Evolutionary conservation across 2,797 vertebrate genomes (phyloP), one percentile per base, ranked within the genome.

Genomic region (Coccyzus lansbergi): DNA sequence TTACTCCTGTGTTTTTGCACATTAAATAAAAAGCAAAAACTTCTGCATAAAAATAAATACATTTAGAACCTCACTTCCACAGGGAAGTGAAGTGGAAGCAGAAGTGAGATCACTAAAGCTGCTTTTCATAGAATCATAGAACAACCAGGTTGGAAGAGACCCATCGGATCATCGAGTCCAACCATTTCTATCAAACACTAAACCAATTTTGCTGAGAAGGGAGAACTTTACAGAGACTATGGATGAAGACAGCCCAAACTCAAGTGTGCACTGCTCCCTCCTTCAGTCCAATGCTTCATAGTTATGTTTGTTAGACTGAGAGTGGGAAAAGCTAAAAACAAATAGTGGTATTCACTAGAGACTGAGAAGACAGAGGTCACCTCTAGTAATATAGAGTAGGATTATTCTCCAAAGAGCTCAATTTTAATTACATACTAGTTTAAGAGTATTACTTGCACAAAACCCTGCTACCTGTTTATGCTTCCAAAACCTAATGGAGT

Each of bases 401-500:
- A 81, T 68, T 44, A 91, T 90, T 95, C 97, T 95, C 95, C 92
- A 93, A 93, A 97, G 96, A 83, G 85, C 80, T 92, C 92, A 92
- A 83, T 92, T 97, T 97, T 97, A 97, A 97, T 97, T 97, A 95
- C 86, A 91, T 67, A 26, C 92, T 48, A 76, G 92, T 96, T 95
- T 94, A 93, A 94, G 78, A 90, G 69, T 92, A 90, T 93, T 95
- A 90, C 92, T 94, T 92, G 87, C 95, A 94, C 95, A 97, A 93
- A 85, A 78, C 78, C 56, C 19, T 91, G 80, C 93, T 96, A 95
- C 97, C 96, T 97, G 97, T 96, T 94, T 97, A 90, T 86, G 75
- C 75, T 96, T 97, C 97, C 95, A 97, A 97, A 97, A 95, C 85
- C 81, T 97, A 97, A 97, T 96, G 96, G 97, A 97, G 93, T 96